Evolutionary conservation across 2,888 invertebrate species (phyloP).

Genomic region (Pterostichus madidus): DNA sequence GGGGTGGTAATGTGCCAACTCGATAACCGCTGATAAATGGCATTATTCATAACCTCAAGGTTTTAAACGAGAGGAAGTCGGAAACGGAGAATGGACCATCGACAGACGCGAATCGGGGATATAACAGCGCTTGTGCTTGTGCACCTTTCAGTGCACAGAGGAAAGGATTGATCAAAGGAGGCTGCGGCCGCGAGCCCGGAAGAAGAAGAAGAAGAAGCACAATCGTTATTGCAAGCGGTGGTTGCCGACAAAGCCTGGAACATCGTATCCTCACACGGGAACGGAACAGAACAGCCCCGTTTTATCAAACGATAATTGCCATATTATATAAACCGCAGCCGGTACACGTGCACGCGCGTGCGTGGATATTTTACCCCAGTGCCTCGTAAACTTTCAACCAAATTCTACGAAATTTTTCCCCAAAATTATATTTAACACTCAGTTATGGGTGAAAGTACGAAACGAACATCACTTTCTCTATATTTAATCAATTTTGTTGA

Average conservation of each 20-base stretch:
- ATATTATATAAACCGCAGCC: constrained; percentile 60
- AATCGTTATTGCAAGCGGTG: constrained; percentile 62
- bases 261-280: neutral
- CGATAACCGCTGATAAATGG: constrained; percentile 44
- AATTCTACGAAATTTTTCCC: too few species aligned
- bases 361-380: neutral
- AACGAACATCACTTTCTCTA: too few species aligned
- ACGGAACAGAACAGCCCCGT: constrained; percentile 8
- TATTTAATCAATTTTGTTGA: too few species aligned
- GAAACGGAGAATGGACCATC: constrained; percentile 18
- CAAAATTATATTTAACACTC: too few species aligned
- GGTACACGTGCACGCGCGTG: constrained; percentile 8
- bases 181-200: constrained; percentile 12
- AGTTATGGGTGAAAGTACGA: too few species aligned
- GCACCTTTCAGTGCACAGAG: neutral
- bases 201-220: constrained; percentile 53
- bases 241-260: constrained; percentile 49
- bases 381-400: neutral
- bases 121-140: constrained; percentile 8
- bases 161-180: constrained; percentile 52
- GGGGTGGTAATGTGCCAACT: constrained; percentile 14
- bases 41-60: constrained; percentile 35
- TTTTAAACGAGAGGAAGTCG: constrained; percentile 11
- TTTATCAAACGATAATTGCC: constrained; percentile 66
- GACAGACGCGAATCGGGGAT: constrained; percentile 9